Evolutionary conservation across 2,113 vertebrate genomes (phyloP).

Genomic region (Corapipo altera): DNA sequence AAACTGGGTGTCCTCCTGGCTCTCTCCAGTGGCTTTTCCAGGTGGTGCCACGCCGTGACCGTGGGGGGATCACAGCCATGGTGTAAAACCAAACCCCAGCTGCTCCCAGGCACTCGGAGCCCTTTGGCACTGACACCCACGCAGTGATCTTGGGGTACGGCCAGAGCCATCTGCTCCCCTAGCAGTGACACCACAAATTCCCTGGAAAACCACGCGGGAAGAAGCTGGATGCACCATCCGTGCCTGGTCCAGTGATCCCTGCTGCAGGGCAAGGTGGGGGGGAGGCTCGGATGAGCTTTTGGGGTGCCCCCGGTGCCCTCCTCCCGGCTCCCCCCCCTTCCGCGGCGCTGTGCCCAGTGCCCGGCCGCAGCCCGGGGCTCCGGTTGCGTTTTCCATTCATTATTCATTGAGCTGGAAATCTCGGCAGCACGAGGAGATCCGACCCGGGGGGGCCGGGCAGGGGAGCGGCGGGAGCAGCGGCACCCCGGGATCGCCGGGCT

Average conservation of each 20-base stretch:
- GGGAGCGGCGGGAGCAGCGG: not conserved
- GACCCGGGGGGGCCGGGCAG: not conserved
- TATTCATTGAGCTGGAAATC: constrained; percentile 65
- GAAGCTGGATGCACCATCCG: not conserved
- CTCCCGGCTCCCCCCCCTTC: not conserved
- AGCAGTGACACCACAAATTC: not conserved
- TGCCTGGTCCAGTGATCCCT: fast-evolving
- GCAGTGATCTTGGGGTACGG: not conserved
- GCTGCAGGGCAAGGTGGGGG: fast-evolving
- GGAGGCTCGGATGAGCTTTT: not conserved
- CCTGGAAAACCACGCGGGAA: not conserved
- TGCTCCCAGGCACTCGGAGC: not conserved
- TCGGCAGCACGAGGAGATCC: not conserved
- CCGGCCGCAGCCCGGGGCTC: not conserved
- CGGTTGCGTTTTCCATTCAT: constrained; percentile 58
- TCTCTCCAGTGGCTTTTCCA: not conserved
- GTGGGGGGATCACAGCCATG: fast-evolving
- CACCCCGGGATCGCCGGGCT: not conserved
- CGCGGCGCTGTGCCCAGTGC: constrained; percentile 45
- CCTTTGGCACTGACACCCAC: not conserved
- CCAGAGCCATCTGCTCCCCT: not conserved
- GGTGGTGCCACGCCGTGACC: not conserved
- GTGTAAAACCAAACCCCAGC: not conserved
- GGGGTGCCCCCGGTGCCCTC: not conserved
- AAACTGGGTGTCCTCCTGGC: not conserved